phyloP scores from a whole-genome alignment of 2,113 vertebrate genomes.

The Lampris megalopsis region DNA sequence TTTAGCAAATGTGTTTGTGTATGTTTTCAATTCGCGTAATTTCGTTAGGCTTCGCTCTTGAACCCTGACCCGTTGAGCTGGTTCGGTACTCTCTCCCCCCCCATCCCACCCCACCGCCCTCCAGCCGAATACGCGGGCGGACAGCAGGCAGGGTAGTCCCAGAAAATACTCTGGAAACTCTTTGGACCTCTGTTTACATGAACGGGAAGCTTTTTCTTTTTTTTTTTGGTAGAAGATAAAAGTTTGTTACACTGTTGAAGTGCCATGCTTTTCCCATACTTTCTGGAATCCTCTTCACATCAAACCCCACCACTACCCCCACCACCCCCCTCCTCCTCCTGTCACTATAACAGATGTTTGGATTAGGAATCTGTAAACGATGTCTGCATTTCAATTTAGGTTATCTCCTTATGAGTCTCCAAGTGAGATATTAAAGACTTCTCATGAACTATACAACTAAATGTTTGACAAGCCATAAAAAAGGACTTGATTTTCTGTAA shows the following conservation, averaged over 20 bases:
- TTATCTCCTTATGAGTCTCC: conserved; percentile 94
- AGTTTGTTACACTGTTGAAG: conserved; percentile 88
- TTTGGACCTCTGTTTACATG: conserved; percentile 89
- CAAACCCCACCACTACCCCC: conserved; percentile 50
- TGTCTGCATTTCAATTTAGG: conserved; percentile 93
- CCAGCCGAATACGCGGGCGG: conserved; percentile 18
- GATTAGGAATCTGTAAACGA: conserved; percentile 96
- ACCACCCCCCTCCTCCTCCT: conserved; percentile 82
- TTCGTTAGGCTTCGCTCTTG: conserved; percentile 92
- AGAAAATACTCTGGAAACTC: conserved; percentile 64
- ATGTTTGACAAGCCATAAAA: conserved; percentile 41
- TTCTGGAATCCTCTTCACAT: conserved; percentile 88
- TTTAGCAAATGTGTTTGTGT: conserved; percentile 87
- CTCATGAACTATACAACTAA: conserved; percentile 78
- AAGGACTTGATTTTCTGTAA: conserved; percentile 42
- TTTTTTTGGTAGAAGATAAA: conserved; percentile 87
- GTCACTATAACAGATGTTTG: conserved; percentile 98
- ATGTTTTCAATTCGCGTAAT: conserved; percentile 91
- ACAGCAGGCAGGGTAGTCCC: conserved; percentile 66
- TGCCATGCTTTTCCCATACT: conserved; percentile 91
- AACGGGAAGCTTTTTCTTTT: conserved; percentile 87
- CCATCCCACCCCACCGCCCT: too few species aligned
- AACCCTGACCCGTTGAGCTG: conserved; percentile 85
- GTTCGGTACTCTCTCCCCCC: conserved; percentile 50
- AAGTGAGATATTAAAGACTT: conserved; percentile 89